phyloP scores from a whole-genome alignment of 2,113 vertebrate genomes.

The Antechinus flavipes region DNA sequence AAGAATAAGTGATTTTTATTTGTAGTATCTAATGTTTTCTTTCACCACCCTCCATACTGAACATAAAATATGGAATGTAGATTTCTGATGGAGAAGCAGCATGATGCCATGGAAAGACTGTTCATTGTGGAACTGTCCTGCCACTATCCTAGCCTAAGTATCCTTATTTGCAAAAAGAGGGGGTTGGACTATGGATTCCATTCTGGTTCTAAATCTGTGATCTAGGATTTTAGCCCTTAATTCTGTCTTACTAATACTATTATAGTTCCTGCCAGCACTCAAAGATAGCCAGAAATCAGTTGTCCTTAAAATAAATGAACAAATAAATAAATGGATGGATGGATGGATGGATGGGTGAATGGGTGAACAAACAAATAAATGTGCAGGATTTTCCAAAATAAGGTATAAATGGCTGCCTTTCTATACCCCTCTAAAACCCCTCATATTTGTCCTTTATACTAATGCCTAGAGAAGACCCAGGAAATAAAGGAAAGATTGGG shows the following conservation, averaged over 20 bases:
- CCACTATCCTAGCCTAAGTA: not conserved
- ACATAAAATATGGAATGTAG: not conserved
- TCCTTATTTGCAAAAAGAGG: not conserved
- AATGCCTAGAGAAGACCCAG: not conserved
- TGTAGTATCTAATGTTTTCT: not conserved
- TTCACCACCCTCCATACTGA: not conserved
- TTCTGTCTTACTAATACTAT: not conserved
- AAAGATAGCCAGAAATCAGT: not conserved
- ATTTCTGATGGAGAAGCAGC: not conserved
- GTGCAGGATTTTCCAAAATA: not conserved
- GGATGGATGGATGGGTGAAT: too few species aligned
- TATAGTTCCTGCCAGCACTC: not conserved
- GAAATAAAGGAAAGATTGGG: not conserved
- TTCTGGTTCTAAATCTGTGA: not conserved
- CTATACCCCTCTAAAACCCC: not conserved
- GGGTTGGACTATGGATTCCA: not conserved
- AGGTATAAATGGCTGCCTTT: not conserved
- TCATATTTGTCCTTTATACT: not conserved
- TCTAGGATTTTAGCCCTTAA: not conserved
- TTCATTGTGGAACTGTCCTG: not conserved
- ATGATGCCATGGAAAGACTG: not conserved
- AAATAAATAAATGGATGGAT: not conserved
- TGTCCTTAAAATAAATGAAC: not conserved
- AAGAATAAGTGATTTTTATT: not conserved
- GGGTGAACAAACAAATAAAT: too few species aligned